Evolutionary conservation across 1,140 invertebrate genomes (phyloP).

Genomic region (Psix sp.): DNA sequence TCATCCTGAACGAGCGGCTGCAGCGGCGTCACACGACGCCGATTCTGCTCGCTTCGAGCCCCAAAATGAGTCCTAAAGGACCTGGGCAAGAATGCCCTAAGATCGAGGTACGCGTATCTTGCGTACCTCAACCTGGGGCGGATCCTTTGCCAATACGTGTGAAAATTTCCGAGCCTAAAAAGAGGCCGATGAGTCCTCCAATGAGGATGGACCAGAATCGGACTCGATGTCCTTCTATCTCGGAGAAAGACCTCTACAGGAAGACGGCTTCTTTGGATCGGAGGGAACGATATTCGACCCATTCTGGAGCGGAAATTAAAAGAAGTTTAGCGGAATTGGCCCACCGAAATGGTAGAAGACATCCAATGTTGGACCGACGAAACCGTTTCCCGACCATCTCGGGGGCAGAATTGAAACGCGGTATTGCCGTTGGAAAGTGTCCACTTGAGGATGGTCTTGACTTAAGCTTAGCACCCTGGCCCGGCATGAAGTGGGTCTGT

Average conservation of each 20-base stretch:
- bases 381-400: conserved; percentile 72
- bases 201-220: conserved; percentile 41
- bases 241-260: conserved; percentile 72
- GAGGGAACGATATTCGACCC: conserved; percentile 70
- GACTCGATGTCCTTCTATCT: conserved; percentile 66
- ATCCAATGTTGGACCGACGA: conserved; percentile 63
- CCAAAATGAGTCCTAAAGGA: conserved; percentile 72
- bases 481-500: conserved; percentile 86
- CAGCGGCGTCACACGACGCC: conserved; percentile 72
- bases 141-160: conserved; percentile 70
- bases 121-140: conserved; percentile 67
- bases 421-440: conserved; percentile 69
- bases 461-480: conserved; percentile 80
- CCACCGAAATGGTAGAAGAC: conserved; percentile 43
- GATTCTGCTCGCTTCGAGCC: conserved; percentile 41
- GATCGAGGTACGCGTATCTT: conserved; percentile 72
- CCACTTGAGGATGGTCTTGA: conserved; percentile 74
- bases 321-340: conserved; percentile 59
- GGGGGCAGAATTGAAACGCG: conserved; percentile 69
- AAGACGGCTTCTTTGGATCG: conserved; percentile 68
- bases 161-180: conserved; percentile 72
- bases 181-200: conserved; percentile 66
- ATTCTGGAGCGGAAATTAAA: conserved; percentile 72
- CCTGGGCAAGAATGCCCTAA: conserved; percentile 66
- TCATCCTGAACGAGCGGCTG: conserved; percentile 67